Base-by-base conservation (phyloP, 2,888 invertebrate genomes). In the Vandiemenella viatica region DNA sequence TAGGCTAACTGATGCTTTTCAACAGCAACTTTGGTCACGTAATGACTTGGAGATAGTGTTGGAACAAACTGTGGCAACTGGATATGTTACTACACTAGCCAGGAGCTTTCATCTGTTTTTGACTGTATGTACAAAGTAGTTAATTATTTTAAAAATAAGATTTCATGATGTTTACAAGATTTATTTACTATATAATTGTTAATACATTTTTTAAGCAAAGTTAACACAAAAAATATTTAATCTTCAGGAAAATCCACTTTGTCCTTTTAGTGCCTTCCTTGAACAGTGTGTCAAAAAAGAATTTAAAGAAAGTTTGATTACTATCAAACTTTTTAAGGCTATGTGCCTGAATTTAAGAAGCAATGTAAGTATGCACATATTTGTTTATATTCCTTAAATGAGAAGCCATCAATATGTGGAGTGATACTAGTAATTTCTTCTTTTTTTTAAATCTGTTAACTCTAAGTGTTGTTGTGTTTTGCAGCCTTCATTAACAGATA, bases 51-150 rank as follows among this genome's bases (percentile, higher is more conserved):
- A 46, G 21, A 60, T 62, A 42, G 67, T 79, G 1, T 69, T 79
- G 1, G 67, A 70, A 52, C 62, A 68, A 20, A 71, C 76, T 55
- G 62, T 83, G 7, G 61, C 66, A 15, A 67, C 68, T 20, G 74
- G 77, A 10, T 79, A 75, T 57, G 66, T 77, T 5, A 68, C 69
- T 37, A 78, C 79, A 0, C 61, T 86, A 19, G 70, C 73, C 43
- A 75, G 79, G 57, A 79, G 83, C 52, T 75, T 82, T 59, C 65
- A 72, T 42, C 76, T 85, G 56, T 86, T 86, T 63, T 74, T 82
- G 64, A 76, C 79, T 56, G 79, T 80, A 65, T 37, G 53, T 48
- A 17, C 10, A 38, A 6, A n/a, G n/a, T 26, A 26, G 7, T 26
- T 7, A 26, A 8, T 26, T 8, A 26, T 26, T 26, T 26, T 26